Evolutionary conservation across 2,797 vertebrate species (phyloP).

Genomic region (Dryobates pubescens): DNA sequence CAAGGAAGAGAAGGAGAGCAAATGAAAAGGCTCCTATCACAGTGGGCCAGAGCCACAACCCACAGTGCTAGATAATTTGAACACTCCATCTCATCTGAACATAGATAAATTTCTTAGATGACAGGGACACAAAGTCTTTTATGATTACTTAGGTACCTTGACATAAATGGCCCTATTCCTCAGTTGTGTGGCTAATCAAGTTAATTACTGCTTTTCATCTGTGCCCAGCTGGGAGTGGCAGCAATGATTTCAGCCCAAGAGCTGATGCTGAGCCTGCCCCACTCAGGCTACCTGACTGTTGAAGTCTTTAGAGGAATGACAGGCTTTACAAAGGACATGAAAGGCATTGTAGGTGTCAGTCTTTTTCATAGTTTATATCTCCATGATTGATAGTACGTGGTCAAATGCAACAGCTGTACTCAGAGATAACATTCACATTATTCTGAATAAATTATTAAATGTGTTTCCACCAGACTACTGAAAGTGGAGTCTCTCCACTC

Average conservation of each 20-base stretch:
- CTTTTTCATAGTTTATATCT: background rate
- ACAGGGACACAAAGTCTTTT: background rate
- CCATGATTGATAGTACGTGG: background rate
- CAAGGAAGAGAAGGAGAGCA: background rate
- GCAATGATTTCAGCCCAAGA: background rate
- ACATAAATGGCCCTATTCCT: background rate
- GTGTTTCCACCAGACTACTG: background rate
- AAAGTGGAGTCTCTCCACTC: background rate
- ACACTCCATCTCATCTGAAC: background rate
- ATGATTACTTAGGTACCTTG: background rate
- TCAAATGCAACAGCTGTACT: background rate
- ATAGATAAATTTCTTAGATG: background rate
- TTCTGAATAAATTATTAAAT: background rate
- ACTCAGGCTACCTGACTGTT: background rate
- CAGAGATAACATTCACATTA: background rate
- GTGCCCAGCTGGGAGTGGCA: background rate
- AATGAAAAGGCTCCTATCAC: background rate
- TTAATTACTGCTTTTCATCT: background rate
- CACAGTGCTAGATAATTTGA: background rate
- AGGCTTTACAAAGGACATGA: background rate
- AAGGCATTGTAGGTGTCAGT: background rate
- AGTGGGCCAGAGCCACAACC: background rate
- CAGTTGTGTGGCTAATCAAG: background rate
- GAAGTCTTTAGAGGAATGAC: background rate
- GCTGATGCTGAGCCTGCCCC: background rate